These are phyloP conservation scores for Noctilio leporinus DNA, from an alignment of 2,113 vertebrate genomes.

Conservation along the genomic window DNA sequence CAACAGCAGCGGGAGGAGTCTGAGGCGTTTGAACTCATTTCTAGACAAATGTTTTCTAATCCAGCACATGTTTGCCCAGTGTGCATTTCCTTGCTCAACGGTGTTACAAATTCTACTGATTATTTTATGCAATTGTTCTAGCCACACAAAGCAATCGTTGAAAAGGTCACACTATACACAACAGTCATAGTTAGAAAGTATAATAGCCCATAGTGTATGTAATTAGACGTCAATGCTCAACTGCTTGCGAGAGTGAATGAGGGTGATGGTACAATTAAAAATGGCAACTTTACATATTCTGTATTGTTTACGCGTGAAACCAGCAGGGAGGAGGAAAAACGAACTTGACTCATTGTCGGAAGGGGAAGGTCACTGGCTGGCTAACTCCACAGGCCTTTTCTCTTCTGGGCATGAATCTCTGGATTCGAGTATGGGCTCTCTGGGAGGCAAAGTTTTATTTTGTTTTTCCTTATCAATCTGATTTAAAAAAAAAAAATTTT, in stretches of 20 bases:
- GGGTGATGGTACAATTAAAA: not conserved
- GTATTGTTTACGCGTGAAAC: not conserved
- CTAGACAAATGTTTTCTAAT: not conserved
- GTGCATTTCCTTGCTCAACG: not conserved
- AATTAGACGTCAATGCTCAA: not conserved
- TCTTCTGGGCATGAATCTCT: not conserved
- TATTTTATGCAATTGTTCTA: not conserved
- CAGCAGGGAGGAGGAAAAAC: not conserved
- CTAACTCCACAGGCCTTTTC: not conserved
- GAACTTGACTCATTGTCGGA: not conserved
- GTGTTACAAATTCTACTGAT: not conserved
- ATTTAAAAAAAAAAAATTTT: not conserved
- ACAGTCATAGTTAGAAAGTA: not conserved
- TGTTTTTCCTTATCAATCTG: not conserved
- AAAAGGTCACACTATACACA: not conserved
- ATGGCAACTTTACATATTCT: not conserved
- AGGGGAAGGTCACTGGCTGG: not conserved
- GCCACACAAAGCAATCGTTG: not conserved
- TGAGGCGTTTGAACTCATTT: not conserved
- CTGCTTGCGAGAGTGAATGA: not conserved
- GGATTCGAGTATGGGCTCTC: constrained; percentile 5
- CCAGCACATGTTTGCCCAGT: not conserved
- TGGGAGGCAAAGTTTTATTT: not conserved
- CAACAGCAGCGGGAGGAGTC: not conserved
- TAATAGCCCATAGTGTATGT: not conserved